Percentiles rank a stretch among this genome's conserved stretches.
phyloP scores from a whole-genome alignment of 2,888 invertebrate species.

The Pristionchus maxplancki region DNA sequence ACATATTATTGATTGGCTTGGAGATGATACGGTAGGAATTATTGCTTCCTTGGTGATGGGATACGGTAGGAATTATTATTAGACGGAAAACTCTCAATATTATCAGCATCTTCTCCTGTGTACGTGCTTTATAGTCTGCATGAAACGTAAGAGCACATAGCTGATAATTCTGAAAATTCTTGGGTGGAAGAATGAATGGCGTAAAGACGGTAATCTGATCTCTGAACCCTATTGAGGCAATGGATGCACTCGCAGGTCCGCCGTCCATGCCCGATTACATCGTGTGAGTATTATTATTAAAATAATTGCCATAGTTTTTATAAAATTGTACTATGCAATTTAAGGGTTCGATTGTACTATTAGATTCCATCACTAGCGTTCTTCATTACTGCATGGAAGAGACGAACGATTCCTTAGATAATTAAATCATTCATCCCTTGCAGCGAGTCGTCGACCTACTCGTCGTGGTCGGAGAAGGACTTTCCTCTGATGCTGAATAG shows the following conservation, averaged over 20 bases:
- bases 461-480: constrained; percentile 28
- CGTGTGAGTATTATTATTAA: constrained; percentile 12
- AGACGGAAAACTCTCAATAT: too few species aligned
- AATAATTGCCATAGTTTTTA: neutral
- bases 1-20: constrained; percentile 4
- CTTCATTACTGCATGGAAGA: too few species aligned
- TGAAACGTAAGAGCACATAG: too few species aligned
- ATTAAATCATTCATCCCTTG: too few species aligned
- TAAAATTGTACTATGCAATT: too few species aligned
- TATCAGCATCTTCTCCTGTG: too few species aligned
- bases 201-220: constrained; percentile 10
- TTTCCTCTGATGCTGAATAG: constrained; percentile 39
- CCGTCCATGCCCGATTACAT: constrained; percentile 30
- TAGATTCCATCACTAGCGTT: neutral
- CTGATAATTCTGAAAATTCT: too few species aligned
- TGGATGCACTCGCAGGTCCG: constrained; percentile 47
- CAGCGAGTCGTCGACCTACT: constrained; percentile 38
- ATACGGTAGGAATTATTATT: neutral
- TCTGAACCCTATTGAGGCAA: constrained; percentile 36
- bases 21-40: neutral
- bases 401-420: too few species aligned
- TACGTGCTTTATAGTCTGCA: too few species aligned
- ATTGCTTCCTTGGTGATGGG: neutral
- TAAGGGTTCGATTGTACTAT: neutral
- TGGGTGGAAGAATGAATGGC: too few species aligned